Base-by-base conservation (phyloP, 2,113 vertebrate genomes). In the Hyla sarda region DNA sequence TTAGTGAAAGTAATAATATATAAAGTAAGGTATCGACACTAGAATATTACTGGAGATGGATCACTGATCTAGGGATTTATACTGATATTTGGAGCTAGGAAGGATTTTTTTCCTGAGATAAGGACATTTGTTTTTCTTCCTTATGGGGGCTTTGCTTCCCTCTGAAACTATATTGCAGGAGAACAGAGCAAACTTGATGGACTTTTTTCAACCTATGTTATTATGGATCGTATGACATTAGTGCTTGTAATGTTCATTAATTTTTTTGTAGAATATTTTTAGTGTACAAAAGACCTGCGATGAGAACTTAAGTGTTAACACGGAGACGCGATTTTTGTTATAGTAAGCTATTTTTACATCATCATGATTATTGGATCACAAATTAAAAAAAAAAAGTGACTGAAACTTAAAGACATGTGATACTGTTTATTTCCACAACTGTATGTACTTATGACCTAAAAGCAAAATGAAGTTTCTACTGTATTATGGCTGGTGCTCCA, bases 401-500 rank as follows among this genome's bases (percentile, higher is more conserved):
- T 81, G 23, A 62, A 81, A 62, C 28, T 13, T 82, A 32, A 71
- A 17, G 45, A 69, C 80, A 82, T 69, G 60, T 82, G 58, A 82
- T 82, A 82, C 41, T 67, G 41, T 82, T 71, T 82, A 71, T 69
- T 67, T 81, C 62, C 30, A 32, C 71, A 32, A 82, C 62, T 82
- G 13, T 82, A 82, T 71, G 62, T 82, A 71, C 80, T 69, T 71
- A 50, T 82, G 62, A 82, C 62, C 80, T 71, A 47, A 58, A 71
- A 69, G 12, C 30, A 14, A 82, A 82, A 82, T 82, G 47, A 82
- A 67, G 45, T 82, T 82, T 81, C 78, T 65, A 81, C 56, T 82
- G 80, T 84, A 84, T 84, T 84, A 84, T 84, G 71, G 71, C 82
- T 84, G 52, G 28, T 75, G 54, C 71, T 52, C 71, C 82, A 56